These are phyloP conservation scores for Atrichornis clamosus DNA, from an alignment of 2,113 vertebrate species.

Conservation along the genomic window DNA sequence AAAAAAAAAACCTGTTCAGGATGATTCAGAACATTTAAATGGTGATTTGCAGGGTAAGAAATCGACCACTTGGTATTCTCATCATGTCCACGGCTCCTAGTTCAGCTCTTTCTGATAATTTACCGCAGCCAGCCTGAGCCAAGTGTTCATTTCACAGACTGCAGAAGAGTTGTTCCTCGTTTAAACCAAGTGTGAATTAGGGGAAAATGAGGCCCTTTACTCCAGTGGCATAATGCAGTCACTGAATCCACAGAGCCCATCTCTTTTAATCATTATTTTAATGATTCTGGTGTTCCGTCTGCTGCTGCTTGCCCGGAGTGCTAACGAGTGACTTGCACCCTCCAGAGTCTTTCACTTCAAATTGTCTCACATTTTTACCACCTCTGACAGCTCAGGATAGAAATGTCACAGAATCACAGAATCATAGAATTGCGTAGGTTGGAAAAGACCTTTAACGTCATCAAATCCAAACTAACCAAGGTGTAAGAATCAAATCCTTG, in stretches of 20 bases:
- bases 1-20: background rate
- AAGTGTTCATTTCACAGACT: constrained; percentile 35
- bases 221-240: background rate
- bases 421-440: background rate
- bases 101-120: constrained; percentile 41
- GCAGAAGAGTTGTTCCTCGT: background rate
- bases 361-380: background rate
- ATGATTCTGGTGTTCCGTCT: background rate
- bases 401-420: background rate
- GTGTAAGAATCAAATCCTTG: background rate
- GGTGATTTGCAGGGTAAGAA: constrained; percentile 39
- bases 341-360: background rate
- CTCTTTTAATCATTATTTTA: constrained; percentile 3
- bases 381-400: background rate
- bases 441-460: background rate
- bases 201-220: background rate
- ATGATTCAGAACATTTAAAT: constrained; percentile 31
- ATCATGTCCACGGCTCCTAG: constrained; percentile 32
- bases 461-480: background rate
- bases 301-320: background rate
- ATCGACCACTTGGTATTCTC: constrained; percentile 37
- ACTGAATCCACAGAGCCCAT: background rate
- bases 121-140: background rate
- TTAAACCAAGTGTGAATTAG: constrained; percentile 27
- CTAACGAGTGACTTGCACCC: background rate